phyloP scores from a whole-genome alignment of 2,888 invertebrate species.

The Parnassius apollo region DNA sequence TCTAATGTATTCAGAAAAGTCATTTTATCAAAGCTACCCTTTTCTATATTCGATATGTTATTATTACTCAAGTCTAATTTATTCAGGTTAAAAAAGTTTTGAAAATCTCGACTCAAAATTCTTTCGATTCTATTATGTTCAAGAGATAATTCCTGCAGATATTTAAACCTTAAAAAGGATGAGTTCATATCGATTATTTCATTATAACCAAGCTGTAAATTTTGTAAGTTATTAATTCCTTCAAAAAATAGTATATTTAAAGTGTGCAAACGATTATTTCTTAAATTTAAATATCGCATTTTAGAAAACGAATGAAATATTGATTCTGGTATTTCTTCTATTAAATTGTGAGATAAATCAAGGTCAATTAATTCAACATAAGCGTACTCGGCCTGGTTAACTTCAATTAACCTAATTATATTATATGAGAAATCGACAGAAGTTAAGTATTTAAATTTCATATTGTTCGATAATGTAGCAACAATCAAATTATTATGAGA shows the following conservation, averaged over 20 bases:
- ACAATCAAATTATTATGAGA: slow-evolving; percentile 43
- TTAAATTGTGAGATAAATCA: slow-evolving; percentile 52
- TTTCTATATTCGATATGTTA: slow-evolving; percentile 41
- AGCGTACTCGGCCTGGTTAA: slow-evolving; percentile 25
- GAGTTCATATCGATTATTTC: slow-evolving; percentile 47
- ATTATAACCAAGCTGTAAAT: slow-evolving; percentile 56
- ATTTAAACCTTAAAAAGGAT: slow-evolving; percentile 39
- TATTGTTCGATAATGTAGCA: slow-evolving; percentile 44
- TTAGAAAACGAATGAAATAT: slow-evolving; percentile 17
- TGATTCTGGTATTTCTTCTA: slow-evolving; percentile 44
- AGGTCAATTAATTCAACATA: slow-evolving; percentile 43
- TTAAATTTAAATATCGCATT: slow-evolving; percentile 17
- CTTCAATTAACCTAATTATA: slow-evolving; percentile 41
- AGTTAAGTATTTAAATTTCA: slow-evolving; percentile 36
- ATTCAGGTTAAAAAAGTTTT: slow-evolving; percentile 34
- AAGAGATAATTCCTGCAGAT: slow-evolving; percentile 46
- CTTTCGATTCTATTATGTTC: slow-evolving; percentile 46
- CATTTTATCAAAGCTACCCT: slow-evolving; percentile 41
- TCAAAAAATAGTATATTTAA: slow-evolving; percentile 38
- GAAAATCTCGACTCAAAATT: slow-evolving; percentile 45
- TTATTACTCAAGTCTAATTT: slow-evolving; percentile 51
- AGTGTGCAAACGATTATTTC: slow-evolving; percentile 9
- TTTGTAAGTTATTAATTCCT: slow-evolving; percentile 40
- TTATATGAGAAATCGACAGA: slow-evolving; percentile 57
- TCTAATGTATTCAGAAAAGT: slow-evolving; percentile 39